Percentiles rank a stretch among this genome's conserved stretches.
Evolutionary conservation across 2,797 vertebrate species (phyloP).

Genomic region (Menidia menidia): DNA sequence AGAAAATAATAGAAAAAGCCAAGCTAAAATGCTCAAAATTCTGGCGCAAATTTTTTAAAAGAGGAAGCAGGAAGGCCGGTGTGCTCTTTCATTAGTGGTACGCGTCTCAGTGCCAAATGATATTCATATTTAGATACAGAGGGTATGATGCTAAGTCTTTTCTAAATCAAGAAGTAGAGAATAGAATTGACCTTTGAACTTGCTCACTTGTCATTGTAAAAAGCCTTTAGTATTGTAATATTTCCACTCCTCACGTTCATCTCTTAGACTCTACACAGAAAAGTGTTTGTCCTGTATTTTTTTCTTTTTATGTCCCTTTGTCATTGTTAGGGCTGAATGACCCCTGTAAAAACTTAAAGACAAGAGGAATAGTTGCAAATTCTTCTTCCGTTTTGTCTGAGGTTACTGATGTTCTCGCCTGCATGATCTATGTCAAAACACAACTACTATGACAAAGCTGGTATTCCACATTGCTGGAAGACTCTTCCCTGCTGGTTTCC

Average conservation of each 20-base stretch:
- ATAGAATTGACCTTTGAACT: background rate
- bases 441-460: conserved; percentile 3
- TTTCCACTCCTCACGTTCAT: too few relatives aligned
- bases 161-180: background rate
- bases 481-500: conserved; percentile 40
- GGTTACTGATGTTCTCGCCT: background rate
- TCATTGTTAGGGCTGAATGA: background rate
- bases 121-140: background rate
- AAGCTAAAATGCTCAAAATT: too few relatives aligned
- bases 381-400: background rate
- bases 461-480: conserved; percentile 38
- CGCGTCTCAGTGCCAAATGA: background rate
- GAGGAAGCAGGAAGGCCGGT: background rate
- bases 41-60: too few relatives aligned
- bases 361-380: too few relatives aligned
- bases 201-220: background rate
- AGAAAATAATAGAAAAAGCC: too few relatives aligned
- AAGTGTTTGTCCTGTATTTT: background rate
- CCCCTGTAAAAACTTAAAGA: background rate
- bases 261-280: background rate
- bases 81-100: background rate
- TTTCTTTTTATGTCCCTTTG: too few relatives aligned
- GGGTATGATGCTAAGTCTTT: background rate
- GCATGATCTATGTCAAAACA: background rate
- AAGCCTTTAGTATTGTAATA: background rate